phyloP scores from a whole-genome alignment of 2,797 vertebrate species.

The Falco concolor region DNA sequence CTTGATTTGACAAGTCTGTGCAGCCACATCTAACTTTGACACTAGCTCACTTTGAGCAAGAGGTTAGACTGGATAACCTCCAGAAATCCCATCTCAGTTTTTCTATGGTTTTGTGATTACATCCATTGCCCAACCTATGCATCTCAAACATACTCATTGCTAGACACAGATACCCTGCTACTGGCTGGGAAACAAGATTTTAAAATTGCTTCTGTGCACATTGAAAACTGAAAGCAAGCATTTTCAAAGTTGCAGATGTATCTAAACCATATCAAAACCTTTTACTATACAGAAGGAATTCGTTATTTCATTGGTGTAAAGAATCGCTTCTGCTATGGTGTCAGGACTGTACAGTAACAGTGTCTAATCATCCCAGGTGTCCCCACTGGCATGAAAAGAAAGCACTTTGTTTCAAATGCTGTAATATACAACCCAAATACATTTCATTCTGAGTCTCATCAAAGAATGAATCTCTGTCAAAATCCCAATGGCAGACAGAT shows the following conservation, averaged over 20 bases:
- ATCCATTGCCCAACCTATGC: not conserved
- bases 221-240: not conserved
- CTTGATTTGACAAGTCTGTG: not conserved
- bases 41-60: not conserved
- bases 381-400: constrained; percentile 6
- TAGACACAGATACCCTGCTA: not conserved
- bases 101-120: not conserved
- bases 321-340: not conserved
- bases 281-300: not conserved
- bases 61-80: not conserved
- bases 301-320: not conserved
- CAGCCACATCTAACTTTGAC: not conserved
- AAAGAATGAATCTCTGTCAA: constrained; percentile 17
- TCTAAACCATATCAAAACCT: not conserved
- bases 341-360: not conserved
- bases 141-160: not conserved
- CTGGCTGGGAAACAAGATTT: not conserved
- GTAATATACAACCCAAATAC: not conserved
- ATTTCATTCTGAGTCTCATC: not conserved
- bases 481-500: not conserved
- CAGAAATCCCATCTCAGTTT: not conserved
- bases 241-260: not conserved
- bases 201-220: not conserved
- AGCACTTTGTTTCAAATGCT: constrained; percentile 20
- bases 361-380: constrained; percentile 14